A percentile compares a stretch with the other conserved stretches of the same genome.
Evolutionary conservation across 1,140 invertebrate genomes (phyloP).

Genomic region (Drosophila kanapiae): DNA sequence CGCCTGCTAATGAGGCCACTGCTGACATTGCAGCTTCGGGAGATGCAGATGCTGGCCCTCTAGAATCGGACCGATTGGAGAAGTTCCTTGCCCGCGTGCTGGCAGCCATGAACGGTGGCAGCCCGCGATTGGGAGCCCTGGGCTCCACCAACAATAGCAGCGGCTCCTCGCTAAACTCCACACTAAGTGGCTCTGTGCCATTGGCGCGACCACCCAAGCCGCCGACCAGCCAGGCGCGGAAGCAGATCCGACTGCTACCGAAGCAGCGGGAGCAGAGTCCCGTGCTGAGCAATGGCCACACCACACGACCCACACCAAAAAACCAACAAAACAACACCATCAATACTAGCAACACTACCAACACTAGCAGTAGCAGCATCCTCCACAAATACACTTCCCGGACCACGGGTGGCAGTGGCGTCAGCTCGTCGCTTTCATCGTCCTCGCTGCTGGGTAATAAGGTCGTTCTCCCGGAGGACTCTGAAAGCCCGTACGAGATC

Average conservation of each 20-base stretch:
- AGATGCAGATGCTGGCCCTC: slow-evolving; percentile 24
- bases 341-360: slow-evolving; percentile 18
- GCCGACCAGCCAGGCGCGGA: slow-evolving; percentile 67
- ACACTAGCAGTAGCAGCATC: slow-evolving; percentile 7
- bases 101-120: slow-evolving; percentile 73
- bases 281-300: slow-evolving; percentile 65
- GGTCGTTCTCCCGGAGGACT: slow-evolving; percentile 18
- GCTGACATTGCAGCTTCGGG: slow-evolving; percentile 71
- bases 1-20: slow-evolving; percentile 64
- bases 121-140: slow-evolving; percentile 19
- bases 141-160: slow-evolving; percentile 63
- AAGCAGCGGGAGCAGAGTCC: slow-evolving; percentile 79
- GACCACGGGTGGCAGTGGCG: slow-evolving; percentile 28
- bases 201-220: slow-evolving; percentile 60
- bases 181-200: slow-evolving; percentile 34
- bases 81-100: slow-evolving; percentile 74
- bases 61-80: slow-evolving; percentile 55
- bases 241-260: slow-evolving; percentile 69
- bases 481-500: slow-evolving; percentile 72
- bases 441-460: slow-evolving; percentile 60
- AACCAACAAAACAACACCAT: slow-evolving; percentile 15
- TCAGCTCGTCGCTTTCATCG: slow-evolving; percentile 61
- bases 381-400: slow-evolving; percentile 40
- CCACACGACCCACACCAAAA: slow-evolving; percentile 23
- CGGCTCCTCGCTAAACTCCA: slow-evolving; percentile 61